Base-by-base conservation (phyloP, 2,797 vertebrate genomes). In the Sebastes minor region DNA sequence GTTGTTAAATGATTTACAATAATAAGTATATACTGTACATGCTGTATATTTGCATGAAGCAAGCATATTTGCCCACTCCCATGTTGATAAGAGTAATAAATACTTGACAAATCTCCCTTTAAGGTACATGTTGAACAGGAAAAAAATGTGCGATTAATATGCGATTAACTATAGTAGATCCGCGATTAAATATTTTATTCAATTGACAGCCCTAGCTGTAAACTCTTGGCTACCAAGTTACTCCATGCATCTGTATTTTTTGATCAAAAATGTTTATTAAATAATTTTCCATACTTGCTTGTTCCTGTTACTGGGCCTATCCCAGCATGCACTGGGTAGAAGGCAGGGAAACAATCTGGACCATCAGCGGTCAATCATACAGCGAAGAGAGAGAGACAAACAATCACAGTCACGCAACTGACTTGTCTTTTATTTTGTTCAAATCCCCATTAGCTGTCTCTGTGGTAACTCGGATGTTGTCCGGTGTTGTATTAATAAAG, bases 391-490 rank as follows among this genome's bases (percentile, higher is more conserved):
- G 23, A 42, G 8, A 28, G 23, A 71, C 53, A 33, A 42, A 63
- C 33, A 79, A 60, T 71, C 53, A 64, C 33, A 78, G 3, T 32
- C n/a, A 56, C 59, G 28, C 14, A 64, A 25, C 5, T 70, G 46
- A 61, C 59, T 13, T 20, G 71, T 67, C 52, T 77, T 81, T 77
- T 70, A 35, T 56, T 77, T 74, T 25, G 46, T 68, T 72, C 30
- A 78, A 62, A 46, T 73, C 68, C 63, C 60, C n/a, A 60, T 81
- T 73, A 78, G 68, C 73, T 76, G 62, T 77, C n/a, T 76, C 67
- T 42, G 72, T 80, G 77, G 59, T 62, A 68, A 71, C 74, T 60
- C 49, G 53, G 46, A 68, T 53, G 60, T n/a, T 59, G 46, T 69
- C 46, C 70, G 4, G 12, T 23, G 8, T 70, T 60, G 13, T 74